Percentiles rank a stretch among this genome's conserved stretches.
These are phyloP conservation scores for Symphodus melops DNA, from an alignment of 2,113 vertebrate genomes.

Conservation along the genomic window DNA sequence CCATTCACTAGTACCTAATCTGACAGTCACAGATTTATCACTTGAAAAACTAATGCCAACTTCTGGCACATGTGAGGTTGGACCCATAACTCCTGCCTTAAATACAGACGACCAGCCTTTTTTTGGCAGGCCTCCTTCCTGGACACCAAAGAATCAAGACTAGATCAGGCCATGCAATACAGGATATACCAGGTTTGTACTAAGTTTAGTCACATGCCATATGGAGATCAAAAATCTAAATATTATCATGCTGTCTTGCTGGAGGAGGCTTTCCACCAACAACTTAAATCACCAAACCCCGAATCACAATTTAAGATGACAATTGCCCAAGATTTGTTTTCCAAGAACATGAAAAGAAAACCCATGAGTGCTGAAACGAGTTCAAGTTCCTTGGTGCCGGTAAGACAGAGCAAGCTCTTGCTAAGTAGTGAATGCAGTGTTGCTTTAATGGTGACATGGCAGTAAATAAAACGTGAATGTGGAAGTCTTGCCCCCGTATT, in stretches of 20 bases:
- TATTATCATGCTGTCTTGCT: slow-evolving; percentile 44
- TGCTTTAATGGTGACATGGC: slow-evolving; percentile 40
- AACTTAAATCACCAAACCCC: slow-evolving; percentile 29
- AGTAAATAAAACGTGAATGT: slow-evolving; percentile 26
- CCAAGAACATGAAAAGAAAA: slow-evolving; percentile 57
- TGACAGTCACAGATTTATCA: background rate
- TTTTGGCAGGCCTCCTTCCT: slow-evolving; percentile 19
- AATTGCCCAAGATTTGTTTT: slow-evolving; percentile 45
- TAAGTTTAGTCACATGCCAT: slow-evolving; percentile 67
- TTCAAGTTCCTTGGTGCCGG: slow-evolving; percentile 52
- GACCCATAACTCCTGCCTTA: slow-evolving; percentile 7
- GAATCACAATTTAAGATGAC: slow-evolving; percentile 33
- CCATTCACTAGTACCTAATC: background rate
- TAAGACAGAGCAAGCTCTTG: slow-evolving; percentile 69
- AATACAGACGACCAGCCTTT: slow-evolving; percentile 2
- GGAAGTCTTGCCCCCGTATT: slow-evolving; percentile 26
- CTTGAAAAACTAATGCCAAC: slow-evolving; percentile 13
- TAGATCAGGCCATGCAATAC: slow-evolving; percentile 5
- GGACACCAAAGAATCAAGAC: slow-evolving; percentile 15
- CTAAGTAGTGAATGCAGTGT: slow-evolving; percentile 63
- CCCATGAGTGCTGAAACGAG: slow-evolving; percentile 43
- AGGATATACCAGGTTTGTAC: background rate
- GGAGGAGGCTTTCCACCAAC: slow-evolving; percentile 33
- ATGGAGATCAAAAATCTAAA: slow-evolving; percentile 25
- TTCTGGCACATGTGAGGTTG: background rate